These are phyloP conservation scores for Tipula vernalis DNA, from an alignment of 2,888 invertebrate genomes.

Conservation along the genomic window DNA sequence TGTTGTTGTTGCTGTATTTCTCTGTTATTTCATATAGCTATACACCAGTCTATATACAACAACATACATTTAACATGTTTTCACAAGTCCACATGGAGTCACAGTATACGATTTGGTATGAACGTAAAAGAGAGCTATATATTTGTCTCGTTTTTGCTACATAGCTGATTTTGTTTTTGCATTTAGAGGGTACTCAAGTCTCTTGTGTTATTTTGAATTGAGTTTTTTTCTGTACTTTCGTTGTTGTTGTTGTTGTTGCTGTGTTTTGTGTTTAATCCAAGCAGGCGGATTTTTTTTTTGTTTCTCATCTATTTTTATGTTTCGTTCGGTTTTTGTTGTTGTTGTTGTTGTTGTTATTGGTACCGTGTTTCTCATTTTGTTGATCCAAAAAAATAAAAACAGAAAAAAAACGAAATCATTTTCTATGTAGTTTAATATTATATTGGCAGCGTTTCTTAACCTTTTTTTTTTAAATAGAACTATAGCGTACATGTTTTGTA, in stretches of 20 bases:
- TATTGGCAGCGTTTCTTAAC: not conserved
- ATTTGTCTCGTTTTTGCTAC: not conserved
- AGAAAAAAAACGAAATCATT: not conserved
- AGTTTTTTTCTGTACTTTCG: not conserved
- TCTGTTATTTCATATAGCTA: not conserved
- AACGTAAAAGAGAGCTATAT: not conserved
- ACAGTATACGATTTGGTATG: not conserved
- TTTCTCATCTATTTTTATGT: constrained; percentile 11
- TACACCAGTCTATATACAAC: not conserved
- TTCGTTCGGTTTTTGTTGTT: constrained; percentile 1
- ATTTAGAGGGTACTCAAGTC: constrained; percentile 8
- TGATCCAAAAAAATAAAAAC: not conserved
- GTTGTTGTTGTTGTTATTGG: not conserved
- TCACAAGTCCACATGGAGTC: not conserved
- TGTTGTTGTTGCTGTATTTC: constrained; percentile 4
- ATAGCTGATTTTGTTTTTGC: not conserved
- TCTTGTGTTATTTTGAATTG: constrained; percentile 10
- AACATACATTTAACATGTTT: not conserved
- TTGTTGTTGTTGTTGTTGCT: not conserved
- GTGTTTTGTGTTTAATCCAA: constrained; percentile 7
- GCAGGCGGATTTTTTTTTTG: constrained; percentile 11
- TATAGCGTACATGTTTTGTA: no score
- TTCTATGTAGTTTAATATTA: not conserved
- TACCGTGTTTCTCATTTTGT: not conserved
- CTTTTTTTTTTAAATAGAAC: not conserved